Conservation (phyloP, 2,888 invertebrate genomes). For the Escarpia spicata region DNA sequence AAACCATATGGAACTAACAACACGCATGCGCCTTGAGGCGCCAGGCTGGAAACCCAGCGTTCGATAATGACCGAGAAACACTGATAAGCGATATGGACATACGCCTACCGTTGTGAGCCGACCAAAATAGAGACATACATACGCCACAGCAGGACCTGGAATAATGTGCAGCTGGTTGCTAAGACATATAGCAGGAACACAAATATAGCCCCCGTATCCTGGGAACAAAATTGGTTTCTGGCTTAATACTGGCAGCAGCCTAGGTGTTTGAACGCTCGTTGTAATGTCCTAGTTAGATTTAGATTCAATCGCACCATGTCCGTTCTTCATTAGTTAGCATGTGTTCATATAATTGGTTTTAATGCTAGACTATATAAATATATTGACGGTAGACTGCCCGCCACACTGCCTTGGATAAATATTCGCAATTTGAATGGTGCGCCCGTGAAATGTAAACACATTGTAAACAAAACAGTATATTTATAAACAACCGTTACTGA, state of each 20-base stretch:
- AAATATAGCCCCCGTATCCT: not conserved
- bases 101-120: not conserved
- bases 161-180: not conserved
- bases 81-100: not conserved
- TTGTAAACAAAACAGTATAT: too few species aligned
- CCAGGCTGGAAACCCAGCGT: not conserved
- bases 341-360: too few species aligned
- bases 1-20: not conserved
- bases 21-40: not conserved
- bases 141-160: not conserved
- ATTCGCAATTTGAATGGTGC: too few species aligned
- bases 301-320: not conserved
- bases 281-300: not conserved
- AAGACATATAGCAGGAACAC: not conserved
- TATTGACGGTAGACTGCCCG: too few species aligned
- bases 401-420: too few species aligned
- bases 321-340: too few species aligned
- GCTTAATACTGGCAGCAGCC: not conserved
- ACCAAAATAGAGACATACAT: not conserved
- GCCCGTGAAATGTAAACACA: too few species aligned
- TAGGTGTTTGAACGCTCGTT: not conserved
- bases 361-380: too few species aligned
- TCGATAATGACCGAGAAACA: not conserved
- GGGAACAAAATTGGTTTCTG: not conserved
- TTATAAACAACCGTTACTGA: too few species aligned